These are phyloP conservation scores for Thysanoteuthis rhombus DNA, from an alignment of 2,888 invertebrate species.

Conservation along the genomic window DNA sequence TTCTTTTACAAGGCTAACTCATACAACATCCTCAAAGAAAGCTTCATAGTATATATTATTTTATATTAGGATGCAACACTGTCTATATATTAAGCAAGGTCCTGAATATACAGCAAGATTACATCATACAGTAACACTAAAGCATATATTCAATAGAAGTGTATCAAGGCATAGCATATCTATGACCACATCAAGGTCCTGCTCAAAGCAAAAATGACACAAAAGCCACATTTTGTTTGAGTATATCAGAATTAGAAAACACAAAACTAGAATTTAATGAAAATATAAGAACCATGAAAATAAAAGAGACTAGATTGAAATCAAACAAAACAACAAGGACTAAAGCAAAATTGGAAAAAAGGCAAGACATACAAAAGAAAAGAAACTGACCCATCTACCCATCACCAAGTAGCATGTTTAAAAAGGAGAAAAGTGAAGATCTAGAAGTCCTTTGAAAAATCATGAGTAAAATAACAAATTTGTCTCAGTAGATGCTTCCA, in stretches of 20 bases:
- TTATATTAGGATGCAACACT: background rate
- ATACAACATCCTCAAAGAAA: background rate
- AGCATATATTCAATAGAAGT: background rate
- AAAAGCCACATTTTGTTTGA: slow-evolving; percentile 12
- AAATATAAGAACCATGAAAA: background rate
- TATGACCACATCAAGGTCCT: background rate
- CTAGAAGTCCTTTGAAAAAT: background rate
- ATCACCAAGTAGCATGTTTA: slow-evolving; percentile 12
- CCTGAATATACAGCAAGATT: slow-evolving; percentile 12
- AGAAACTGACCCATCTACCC: background rate
- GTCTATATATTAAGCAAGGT: background rate
- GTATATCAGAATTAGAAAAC: slow-evolving; percentile 12
- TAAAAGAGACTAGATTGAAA: slow-evolving; percentile 1
- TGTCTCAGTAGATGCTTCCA: background rate
- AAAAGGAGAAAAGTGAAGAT: slow-evolving; percentile 1
- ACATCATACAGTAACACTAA: background rate
- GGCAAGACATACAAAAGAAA: background rate
- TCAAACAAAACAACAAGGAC: background rate
- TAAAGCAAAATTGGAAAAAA: background rate
- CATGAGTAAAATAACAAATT: background rate
- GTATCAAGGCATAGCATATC: slow-evolving; percentile 12
- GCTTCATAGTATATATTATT: background rate
- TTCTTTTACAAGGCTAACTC: background rate
- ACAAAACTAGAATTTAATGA: background rate
- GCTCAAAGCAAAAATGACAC: slow-evolving; percentile 12